Percentiles rank a stretch among this genome's conserved stretches.
phyloP scores from a whole-genome alignment of 2,797 vertebrate species.

The Alauda arvensis region DNA sequence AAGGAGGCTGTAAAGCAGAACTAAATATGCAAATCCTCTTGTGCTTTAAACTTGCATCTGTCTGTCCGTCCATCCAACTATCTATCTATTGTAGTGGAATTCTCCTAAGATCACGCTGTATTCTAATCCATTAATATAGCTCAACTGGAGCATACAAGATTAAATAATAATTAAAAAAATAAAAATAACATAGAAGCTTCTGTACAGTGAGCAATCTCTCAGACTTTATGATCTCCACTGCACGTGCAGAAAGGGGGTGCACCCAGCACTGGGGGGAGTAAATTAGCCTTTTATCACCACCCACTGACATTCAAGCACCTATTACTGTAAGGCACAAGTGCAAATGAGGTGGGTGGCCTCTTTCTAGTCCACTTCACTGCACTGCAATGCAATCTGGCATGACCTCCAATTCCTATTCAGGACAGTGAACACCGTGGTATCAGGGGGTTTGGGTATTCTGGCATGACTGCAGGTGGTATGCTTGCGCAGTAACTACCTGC shows the following conservation, averaged over 20 bases:
- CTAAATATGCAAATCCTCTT: conserved; percentile 72
- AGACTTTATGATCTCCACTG: not conserved
- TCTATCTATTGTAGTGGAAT: conserved; percentile 56
- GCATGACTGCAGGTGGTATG: conserved; percentile 42
- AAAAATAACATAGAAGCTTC: not conserved
- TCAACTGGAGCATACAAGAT: conserved; percentile 53
- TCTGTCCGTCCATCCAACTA: conserved; percentile 59
- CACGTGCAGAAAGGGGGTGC: not conserved
- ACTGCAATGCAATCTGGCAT: conserved; percentile 10
- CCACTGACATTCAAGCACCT: conserved; percentile 31
- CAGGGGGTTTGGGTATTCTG: conserved; percentile 28
- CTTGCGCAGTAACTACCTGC: not conserved
- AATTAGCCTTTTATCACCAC: conserved; percentile 41
- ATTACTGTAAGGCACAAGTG: conserved; percentile 28
- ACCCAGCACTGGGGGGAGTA: not conserved
- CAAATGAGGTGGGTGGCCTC: conserved; percentile 56
- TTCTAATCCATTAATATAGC: conserved; percentile 62
- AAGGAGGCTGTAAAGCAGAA: conserved; percentile 72
- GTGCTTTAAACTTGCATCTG: conserved; percentile 70
- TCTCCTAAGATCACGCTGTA: conserved; percentile 36
- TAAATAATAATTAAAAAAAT: not conserved
- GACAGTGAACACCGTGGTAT: not conserved
- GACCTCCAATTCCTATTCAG: conserved; percentile 52
- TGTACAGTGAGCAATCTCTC: not conserved
- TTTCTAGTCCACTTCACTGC: conserved; percentile 44